A percentile compares a stretch with the other conserved stretches of the same genome.
Evolutionary conservation across 2,797 vertebrate species (phyloP).

Genomic region (Malurus leucopterus): DNA sequence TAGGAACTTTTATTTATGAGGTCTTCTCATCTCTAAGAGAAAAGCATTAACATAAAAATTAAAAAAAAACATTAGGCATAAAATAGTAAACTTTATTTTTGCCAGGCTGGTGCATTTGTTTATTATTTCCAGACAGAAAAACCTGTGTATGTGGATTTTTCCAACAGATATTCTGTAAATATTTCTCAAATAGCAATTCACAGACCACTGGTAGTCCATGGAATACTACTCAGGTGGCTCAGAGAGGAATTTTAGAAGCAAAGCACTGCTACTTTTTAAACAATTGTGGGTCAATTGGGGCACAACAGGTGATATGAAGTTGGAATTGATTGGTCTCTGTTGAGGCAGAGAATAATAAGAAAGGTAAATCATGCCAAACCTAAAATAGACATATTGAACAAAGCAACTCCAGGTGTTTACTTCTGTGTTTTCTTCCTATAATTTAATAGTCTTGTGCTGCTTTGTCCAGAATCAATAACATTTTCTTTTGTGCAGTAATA

Average conservation of each 20-base stretch:
- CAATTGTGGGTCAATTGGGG: neutral
- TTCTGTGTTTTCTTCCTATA: neutral
- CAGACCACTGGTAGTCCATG: neutral
- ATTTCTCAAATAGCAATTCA: neutral
- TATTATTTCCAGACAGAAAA: neutral
- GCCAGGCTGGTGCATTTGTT: neutral
- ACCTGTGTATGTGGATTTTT: neutral
- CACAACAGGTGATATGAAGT: neutral
- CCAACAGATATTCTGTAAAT: neutral
- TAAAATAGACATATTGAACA: neutral
- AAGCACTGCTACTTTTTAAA: neutral
- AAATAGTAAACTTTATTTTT: neutral
- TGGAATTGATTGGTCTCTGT: neutral
- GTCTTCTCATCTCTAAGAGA: neutral
- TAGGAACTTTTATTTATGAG: neutral
- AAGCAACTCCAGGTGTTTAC: neutral
- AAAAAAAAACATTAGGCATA: too few species aligned
- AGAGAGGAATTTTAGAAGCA: neutral
- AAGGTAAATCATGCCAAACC: neutral
- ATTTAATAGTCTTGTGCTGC: neutral
- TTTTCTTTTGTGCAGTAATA: neutral
- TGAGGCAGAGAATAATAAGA: neutral
- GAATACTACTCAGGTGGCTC: neutral
- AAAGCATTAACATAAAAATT: neutral
- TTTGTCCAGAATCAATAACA: neutral